Evolutionary conservation across 2,888 invertebrate genomes (phyloP), one percentile per base, ranked within the genome.

Genomic region (Microplitis manilae): DNA sequence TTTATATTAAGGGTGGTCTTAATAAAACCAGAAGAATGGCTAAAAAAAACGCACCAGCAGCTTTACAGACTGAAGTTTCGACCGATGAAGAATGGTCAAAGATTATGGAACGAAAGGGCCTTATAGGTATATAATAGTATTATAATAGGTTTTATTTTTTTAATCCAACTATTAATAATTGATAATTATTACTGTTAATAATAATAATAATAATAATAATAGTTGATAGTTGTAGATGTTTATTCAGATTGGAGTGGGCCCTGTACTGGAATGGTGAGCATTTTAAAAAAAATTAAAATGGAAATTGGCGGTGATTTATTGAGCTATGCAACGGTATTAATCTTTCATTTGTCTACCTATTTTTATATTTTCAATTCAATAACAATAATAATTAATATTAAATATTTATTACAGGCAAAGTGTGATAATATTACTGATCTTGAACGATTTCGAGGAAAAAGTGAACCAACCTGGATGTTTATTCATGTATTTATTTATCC

Each of bases 181-280:
- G 59, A 68, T 75, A 20, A 20, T 20, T 20, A 20, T 75, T 64
- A 39, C 64, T 60, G n/a, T 69, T 74, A 40, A 67, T 59, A 13
- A 61, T 50, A 40, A 60, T 15, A 64, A 65, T n/a, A n/a, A n/a
- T n/a, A 73, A 67, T 41, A 40, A 60, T 15, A 64, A 65, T 68
- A 41, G 59, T 69, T 60, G 15, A 6, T 40, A 97, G 97, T 98
- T 80, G 92, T 97, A 79, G 98, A 98, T 88, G 93, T 98, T 30
- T 98, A 96, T 90, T 95, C 97, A n/a, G 96, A 96, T 80, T 98
- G 98, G 98, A 96, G 96, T 86, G 98, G 98, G 0, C 97, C 97
- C 0, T 97, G 97, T 87, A 91, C 94, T 80, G 96, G 96, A 61
- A 96, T 98, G 95, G 92, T 95, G 78, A 95, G 95, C 77, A 95